Percentiles rank a stretch among this genome's conserved stretches.
Conservation (phyloP, 1,140 invertebrate genomes). For the Drosophila cardini region DNA sequence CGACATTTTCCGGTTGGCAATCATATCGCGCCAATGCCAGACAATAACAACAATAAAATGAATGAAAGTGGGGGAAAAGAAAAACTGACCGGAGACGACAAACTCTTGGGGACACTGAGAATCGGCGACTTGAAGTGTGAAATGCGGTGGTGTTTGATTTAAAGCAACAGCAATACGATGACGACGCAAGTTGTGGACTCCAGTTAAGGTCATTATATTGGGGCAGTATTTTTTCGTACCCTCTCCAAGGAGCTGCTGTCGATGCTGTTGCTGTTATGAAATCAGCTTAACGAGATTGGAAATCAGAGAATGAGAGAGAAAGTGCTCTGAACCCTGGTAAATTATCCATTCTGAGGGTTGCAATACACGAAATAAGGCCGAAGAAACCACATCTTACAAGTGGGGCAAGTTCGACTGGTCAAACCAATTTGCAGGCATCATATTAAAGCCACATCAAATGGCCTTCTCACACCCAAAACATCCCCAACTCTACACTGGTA, state of each 20-base stretch:
- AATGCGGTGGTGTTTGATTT: conserved; percentile 74
- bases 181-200: conserved; percentile 33
- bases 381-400: conserved; percentile 10
- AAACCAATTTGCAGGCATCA: conserved; percentile 75
- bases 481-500: neutral
- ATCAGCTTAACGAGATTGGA: conserved; percentile 81
- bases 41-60: conserved; percentile 39
- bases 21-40: conserved; percentile 77
- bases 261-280: conserved; percentile 76
- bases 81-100: conserved; percentile 38
- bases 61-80: neutral
- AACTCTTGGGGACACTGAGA: conserved; percentile 45
- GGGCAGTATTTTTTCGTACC: conserved; percentile 10
- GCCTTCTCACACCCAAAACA: neutral
- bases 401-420: conserved; percentile 48
- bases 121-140: conserved; percentile 68
- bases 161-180: conserved; percentile 56
- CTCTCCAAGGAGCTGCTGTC: conserved; percentile 19
- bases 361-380: conserved; percentile 24
- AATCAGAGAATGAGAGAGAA: conserved; percentile 61
- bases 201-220: conserved; percentile 45
- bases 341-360: conserved; percentile 65
- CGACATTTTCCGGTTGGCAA: conserved; percentile 81
- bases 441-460: conserved; percentile 68
- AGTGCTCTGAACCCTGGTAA: conserved; percentile 21